Base-by-base conservation (phyloP, 64 coral and sea anemone species). In the Montipora cactus region DNA sequence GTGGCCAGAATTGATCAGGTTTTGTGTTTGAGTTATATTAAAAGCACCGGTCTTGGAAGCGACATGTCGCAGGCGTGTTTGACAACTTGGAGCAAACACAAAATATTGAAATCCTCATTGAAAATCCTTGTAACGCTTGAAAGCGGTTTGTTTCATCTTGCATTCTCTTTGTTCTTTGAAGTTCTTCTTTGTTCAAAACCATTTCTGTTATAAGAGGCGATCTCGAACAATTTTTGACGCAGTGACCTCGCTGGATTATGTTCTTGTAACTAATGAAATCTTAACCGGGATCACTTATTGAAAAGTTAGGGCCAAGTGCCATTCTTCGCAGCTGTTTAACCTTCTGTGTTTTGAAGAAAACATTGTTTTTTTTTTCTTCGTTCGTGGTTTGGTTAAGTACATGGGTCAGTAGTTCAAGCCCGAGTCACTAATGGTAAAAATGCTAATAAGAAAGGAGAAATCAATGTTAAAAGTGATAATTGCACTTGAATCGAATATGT, bases 31-130 rank as follows among this genome's bases (percentile, higher is more conserved):
- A 3, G 19, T 18, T 22, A 28, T 19, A 8, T 37, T 49, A 82
- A 82, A 2, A 49, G 19, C 18, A 28, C 14, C 25, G 19, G 5
- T 58, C 59, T 64, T 70, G 10, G 28, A 71, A 47, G 44, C 70
- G 18, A 11, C 7, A 49, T 71, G 16, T 85, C 8, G 5, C 45
- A 22, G 66, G 15, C 49, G 13, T 67, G 28, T 62, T 51, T 70
- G 46, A 44, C 45, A 71, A 49, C 37, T 37, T 37, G 37, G 37
- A 37, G 37, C 37, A 37, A 37, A 37, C 37, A 37, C 44, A 49
- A 71, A 71, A 19, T 49, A n/a, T 50, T 70, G 21, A 71, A 70
- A 71, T 86, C 62, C 44, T 49, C 66, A 49, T 86, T 71, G 64
- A 72, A 82, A 86, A 49, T 72, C 16, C 55, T 2, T 47, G 45